Evolutionary conservation across 1,140 invertebrate genomes (phyloP), one percentile per base, ranked within the genome.

Genomic region (Cherax destructor): DNA sequence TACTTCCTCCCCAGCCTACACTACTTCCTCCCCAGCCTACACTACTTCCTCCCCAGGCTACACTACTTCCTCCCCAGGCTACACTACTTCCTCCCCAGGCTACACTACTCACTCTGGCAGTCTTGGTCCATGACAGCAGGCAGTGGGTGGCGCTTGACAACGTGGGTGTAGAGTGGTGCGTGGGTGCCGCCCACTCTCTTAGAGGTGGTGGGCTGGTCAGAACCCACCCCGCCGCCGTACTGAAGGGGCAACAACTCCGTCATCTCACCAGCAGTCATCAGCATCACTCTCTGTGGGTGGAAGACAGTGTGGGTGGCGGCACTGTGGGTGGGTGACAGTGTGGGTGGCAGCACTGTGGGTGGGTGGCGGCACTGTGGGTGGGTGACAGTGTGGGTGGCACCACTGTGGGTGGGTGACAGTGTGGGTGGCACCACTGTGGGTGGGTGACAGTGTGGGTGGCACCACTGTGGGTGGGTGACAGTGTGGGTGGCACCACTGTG

Each of bases 71-170:
- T 18, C n/a, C 24, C 49, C 30, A 11, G 6, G 49, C 30, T 41
- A 3, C 50, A 10, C 50, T 24, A 13, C 56, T 61, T 52, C 80
- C 52, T 9, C 80, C 10, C 50, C 11, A 21, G 30, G 30, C 30
- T 41, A 9, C 56, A 74, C 5, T 24, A 81, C 86, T 49, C 30
- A 88, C 86, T 80, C 3, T 65, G 86, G 18, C 86, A 88, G 18
- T 88, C 86, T n/a, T 69, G 86, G 56, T 88, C 86, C 77, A 80
- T 6, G 11, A 79, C n/a, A 59, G 77, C 78, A 0, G 86, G 86
- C 3, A 88, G 78, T 21, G 56, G 56, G 6, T 88, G 78, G 10
- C 86, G 30, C 86, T 88, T 88, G 18, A 88, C 86, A 3, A 88
- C 61, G 77, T 88, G 86, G 0, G 86, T 88, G 77, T 49, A 88